phyloP scores from a whole-genome alignment of 2,113 vertebrate species.

The Halcyon senegalensis region DNA sequence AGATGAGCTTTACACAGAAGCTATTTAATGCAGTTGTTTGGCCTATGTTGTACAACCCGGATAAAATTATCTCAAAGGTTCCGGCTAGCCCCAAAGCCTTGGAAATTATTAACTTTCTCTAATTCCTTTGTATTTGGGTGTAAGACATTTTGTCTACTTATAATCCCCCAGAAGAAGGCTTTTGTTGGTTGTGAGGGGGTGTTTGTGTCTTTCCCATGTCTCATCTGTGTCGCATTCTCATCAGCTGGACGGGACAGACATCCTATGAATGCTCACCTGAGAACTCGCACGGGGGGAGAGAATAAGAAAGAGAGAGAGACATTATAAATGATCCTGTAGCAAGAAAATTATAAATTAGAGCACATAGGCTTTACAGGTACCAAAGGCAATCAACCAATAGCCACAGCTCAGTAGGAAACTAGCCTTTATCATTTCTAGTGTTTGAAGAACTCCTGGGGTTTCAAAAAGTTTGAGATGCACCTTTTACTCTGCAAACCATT shows the following conservation, averaged over 20 bases:
- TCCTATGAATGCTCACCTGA: background rate
- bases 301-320: background rate
- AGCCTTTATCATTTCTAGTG: background rate
- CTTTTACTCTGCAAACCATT: background rate
- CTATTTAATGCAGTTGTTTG: background rate
- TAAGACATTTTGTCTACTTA: background rate
- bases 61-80: background rate
- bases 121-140: background rate
- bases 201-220: background rate
- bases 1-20: background rate
- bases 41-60: background rate
- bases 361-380: background rate
- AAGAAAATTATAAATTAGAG: background rate
- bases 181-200: background rate
- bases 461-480: background rate
- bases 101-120: background rate
- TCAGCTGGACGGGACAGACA: background rate
- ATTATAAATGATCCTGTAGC: background rate
- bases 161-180: background rate
- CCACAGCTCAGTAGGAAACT: background rate
- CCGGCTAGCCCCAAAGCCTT: background rate
- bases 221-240: background rate
- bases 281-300: background rate
- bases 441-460: background rate
- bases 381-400: background rate